Base-by-base conservation (phyloP, 2,113 vertebrate genomes). In the Mungos mungo region DNA sequence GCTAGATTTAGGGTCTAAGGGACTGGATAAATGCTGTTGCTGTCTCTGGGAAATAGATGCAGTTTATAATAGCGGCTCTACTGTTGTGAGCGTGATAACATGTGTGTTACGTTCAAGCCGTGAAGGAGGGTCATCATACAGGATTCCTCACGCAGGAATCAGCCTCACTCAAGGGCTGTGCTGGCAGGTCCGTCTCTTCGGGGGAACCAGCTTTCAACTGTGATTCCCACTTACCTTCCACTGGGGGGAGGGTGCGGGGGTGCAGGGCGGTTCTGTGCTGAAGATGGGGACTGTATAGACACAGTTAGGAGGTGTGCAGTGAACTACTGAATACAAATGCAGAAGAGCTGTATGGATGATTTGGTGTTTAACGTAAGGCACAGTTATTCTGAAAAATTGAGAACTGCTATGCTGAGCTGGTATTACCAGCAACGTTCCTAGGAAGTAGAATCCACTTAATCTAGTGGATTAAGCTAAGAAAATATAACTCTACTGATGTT, bases 161-260 rank as follows among this genome's bases (percentile, higher is more conserved):
- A 52, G 31, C 7, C 23, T 47, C 25, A 10, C 7, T 47, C 41
- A 8, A 65, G 41, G 31, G 88, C 72, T 16, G 0, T 15, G 3
- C 23, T 0, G 9, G 21, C 21, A 47, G 31, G 14, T 33, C 47
- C 41, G 21, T 50, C 65, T 71, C 57, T 35, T 82, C 0, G 0
- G 66, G 27, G 21, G 45, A 60, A 45, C 29, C n/a, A 8, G 35
- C 29, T 25, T 29, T 38, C 27, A 77, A 23, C 1, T n/a, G 72
- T 18, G 21, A 15, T 5, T 77, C 31, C 47, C 13, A 25, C 3
- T 45, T 45, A 27, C 10, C 13, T 57, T 69, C 18, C 4, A 29
- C 45, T 27, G 52, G 10, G 47, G 47, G 47, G 5, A n/a, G 6
- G 31, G 65, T 41, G 25, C n/a, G n/a, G n/a, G n/a, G n/a, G n/a